Percentiles rank a stretch among this genome's conserved stretches.
These are phyloP conservation scores for Turritopsis dohrnii DNA, from an alignment of 30 jellyfish, hydroid and myxozoan species.

Conservation along the genomic window DNA sequence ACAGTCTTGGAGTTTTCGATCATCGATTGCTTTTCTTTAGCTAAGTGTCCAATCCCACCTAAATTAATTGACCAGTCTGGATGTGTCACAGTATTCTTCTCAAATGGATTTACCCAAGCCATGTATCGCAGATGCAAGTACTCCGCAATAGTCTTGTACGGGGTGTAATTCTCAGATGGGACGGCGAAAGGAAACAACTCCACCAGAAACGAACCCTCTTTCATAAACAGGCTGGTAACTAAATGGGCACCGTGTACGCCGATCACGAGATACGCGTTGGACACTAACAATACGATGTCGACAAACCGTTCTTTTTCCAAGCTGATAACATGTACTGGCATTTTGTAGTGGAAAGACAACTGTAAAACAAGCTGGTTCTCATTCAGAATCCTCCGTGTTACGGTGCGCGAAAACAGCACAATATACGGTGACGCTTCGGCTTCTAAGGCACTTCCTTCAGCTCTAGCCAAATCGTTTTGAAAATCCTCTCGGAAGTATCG, in stretches of 20 bases:
- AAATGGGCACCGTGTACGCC: slow-evolving; percentile 97
- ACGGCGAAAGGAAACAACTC: slow-evolving; percentile 88
- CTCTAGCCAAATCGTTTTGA: background rate
- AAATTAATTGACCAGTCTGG: slow-evolving; percentile 48
- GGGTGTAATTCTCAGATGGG: slow-evolving; percentile 73
- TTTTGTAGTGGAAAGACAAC: slow-evolving; percentile 46
- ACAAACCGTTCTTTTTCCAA: slow-evolving; percentile 31
- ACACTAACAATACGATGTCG: slow-evolving; percentile 35
- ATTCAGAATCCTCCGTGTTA: slow-evolving; percentile 53
- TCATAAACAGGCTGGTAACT: slow-evolving; percentile 49
- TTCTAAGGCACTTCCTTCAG: background rate
- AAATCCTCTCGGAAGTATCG: slow-evolving; percentile 29
- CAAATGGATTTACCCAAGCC: slow-evolving; percentile 50
- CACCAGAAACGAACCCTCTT: slow-evolving; percentile 43
- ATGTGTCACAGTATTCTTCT: slow-evolving; percentile 31
- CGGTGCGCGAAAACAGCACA: slow-evolving; percentile 52
- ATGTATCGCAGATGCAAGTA: slow-evolving; percentile 39
- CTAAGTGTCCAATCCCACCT: slow-evolving; percentile 74
- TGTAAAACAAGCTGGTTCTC: slow-evolving; percentile 55
- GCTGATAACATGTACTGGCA: slow-evolving; percentile 38
- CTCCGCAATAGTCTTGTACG: slow-evolving; percentile 66
- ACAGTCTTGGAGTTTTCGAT: slow-evolving; percentile 32
- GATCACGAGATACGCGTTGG: slow-evolving; percentile 51
- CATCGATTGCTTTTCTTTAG: slow-evolving; percentile 28
- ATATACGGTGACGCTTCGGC: slow-evolving; percentile 21